A percentile compares a stretch with the other conserved stretches of the same genome.
These are phyloP conservation scores for Dastarcus helophoroides DNA, from an alignment of 2,888 invertebrate genomes.

Conservation along the genomic window DNA sequence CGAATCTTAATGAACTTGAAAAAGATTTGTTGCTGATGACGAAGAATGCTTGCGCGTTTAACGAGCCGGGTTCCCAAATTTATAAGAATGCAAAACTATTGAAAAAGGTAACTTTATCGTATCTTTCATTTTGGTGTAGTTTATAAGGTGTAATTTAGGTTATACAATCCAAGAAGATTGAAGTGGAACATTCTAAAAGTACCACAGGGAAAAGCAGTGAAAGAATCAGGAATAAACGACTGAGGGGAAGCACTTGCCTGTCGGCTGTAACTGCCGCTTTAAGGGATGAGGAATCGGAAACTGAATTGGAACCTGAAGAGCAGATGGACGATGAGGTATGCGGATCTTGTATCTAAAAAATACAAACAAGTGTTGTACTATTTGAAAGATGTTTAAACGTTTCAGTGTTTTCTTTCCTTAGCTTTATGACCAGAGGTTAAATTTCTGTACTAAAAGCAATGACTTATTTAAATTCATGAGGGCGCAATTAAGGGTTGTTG, in stretches of 20 bases:
- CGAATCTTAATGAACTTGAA: slow-evolving; percentile 69
- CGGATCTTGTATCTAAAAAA: too few species aligned
- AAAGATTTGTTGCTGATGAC: slow-evolving; percentile 83
- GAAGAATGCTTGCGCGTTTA: slow-evolving; percentile 89
- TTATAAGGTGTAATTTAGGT: slow-evolving; percentile 38
- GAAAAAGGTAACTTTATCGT: slow-evolving; percentile 53
- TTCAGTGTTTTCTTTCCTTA: too few species aligned
- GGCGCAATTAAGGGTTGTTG: too few species aligned
- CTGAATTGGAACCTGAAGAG: slow-evolving; percentile 48
- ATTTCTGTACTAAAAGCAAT: too few species aligned
- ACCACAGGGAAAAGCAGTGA: slow-evolving; percentile 56
- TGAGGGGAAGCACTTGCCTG: slow-evolving; percentile 41
- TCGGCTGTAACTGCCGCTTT: slow-evolving; percentile 50
- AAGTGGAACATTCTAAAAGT: slow-evolving; percentile 59
- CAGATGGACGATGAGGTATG: slow-evolving; percentile 33
- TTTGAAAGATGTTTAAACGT: too few species aligned
- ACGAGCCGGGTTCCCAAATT: slow-evolving; percentile 92
- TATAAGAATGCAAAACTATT: slow-evolving; percentile 89
- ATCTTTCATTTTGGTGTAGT: slow-evolving; percentile 5
- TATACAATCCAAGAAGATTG: slow-evolving; percentile 56
- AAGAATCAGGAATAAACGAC: slow-evolving; percentile 51
- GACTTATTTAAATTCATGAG: too few species aligned
- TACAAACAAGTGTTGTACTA: too few species aligned
- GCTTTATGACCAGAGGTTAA: too few species aligned
- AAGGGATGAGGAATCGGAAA: slow-evolving; percentile 51